A percentile compares a stretch with the other conserved stretches of the same genome.
phyloP scores from a whole-genome alignment of 2,888 invertebrate genomes.

The Latrodectus hesperus region DNA sequence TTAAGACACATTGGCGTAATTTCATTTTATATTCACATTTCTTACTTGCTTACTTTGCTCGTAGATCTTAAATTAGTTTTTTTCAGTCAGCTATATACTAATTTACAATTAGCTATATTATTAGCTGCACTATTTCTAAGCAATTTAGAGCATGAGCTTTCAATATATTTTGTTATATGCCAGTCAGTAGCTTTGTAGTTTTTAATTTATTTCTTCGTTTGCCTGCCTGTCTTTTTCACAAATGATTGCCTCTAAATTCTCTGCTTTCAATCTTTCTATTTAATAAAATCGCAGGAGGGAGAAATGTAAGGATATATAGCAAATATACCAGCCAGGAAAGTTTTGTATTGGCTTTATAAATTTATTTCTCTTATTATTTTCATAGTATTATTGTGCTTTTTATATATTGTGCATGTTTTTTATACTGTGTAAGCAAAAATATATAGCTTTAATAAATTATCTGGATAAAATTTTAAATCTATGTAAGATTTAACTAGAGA shows the following conservation, averaged over 20 bases:
- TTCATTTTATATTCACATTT: neutral
- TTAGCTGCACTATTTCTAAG: too few relatives aligned
- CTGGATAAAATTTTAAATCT: too few relatives aligned
- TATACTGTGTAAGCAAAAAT: too few relatives aligned
- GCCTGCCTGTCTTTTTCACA: constrained; percentile 56
- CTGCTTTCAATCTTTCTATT: neutral
- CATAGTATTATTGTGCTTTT: constrained; percentile 1
- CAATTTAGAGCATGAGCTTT: constrained; percentile 26
- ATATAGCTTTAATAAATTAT: too few relatives aligned
- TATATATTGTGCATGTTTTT: constrained; percentile 20
- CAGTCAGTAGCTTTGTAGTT: constrained; percentile 34
- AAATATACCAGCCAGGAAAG: constrained; percentile 38
- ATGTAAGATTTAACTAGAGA: too few relatives aligned
- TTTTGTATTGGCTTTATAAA: constrained; percentile 36
- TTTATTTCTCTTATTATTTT: constrained; percentile 6
- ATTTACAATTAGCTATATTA: too few relatives aligned
- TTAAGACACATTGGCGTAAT: neutral
- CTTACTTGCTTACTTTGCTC: neutral
- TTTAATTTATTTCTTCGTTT: constrained; percentile 35
- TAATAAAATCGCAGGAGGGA: constrained; percentile 38
- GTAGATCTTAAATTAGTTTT: neutral
- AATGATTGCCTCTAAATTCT: constrained; percentile 7
- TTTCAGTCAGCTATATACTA: too few relatives aligned
- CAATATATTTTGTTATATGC: constrained; percentile 11
- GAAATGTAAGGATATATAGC: constrained; percentile 19